Conservation (phyloP, 2,113 vertebrate genomes). For the Athene cunicularia region DNA sequence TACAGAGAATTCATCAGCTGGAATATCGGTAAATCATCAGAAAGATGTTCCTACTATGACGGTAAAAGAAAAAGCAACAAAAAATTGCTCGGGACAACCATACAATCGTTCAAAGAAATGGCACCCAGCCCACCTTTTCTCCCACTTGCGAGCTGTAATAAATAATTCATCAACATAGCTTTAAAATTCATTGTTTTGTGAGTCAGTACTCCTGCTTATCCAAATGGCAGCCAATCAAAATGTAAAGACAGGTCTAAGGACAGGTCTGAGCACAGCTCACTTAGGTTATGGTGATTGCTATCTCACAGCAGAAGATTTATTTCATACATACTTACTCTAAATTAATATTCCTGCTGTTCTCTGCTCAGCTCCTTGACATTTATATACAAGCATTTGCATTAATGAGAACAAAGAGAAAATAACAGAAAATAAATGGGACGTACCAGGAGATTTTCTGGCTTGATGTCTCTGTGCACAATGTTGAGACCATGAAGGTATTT, state of each 20-base stretch:
- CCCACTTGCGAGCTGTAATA: not conserved
- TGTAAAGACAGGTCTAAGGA: not conserved
- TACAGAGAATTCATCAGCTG: not conserved
- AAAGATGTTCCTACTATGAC: not conserved
- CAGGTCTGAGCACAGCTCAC: not conserved
- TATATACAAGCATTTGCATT: not conserved
- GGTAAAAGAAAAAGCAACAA: not conserved
- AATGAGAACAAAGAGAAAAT: not conserved
- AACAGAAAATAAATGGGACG: not conserved
- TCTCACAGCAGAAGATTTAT: not conserved
- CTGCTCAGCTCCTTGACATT: not conserved
- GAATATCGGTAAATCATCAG: not conserved
- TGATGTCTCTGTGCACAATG: conserved; percentile 97
- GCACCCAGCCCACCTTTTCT: not conserved
- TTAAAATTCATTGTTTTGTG: not conserved
- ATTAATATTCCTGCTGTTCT: conserved; percentile 9
- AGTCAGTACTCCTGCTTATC: not conserved
- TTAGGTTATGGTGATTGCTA: not conserved
- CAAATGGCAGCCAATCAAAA: conserved; percentile 35
- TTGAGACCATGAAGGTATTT: conserved; percentile 91
- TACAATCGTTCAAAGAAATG: not conserved
- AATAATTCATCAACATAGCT: not conserved
- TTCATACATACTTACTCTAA: not conserved
- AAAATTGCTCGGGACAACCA: not conserved
- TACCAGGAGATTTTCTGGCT: conserved; percentile 97